Evolutionary conservation across 2,888 invertebrate species (phyloP).

Genomic region (Dione juno): DNA sequence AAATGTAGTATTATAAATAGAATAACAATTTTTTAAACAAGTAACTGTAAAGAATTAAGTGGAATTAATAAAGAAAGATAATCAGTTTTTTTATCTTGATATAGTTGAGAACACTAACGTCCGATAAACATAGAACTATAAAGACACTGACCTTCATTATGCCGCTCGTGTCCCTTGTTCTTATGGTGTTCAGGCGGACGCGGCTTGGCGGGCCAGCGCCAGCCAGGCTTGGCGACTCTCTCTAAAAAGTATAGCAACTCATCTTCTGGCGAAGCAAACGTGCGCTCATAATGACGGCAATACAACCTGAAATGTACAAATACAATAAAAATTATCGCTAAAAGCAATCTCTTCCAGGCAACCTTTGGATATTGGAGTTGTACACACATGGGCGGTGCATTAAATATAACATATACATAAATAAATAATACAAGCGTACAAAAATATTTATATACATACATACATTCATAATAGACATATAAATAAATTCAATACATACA

Average conservation of each 20-base stretch:
- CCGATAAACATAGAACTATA: neutral
- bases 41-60: neutral
- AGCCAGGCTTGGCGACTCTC: constrained; percentile 90
- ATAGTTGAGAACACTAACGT: neutral
- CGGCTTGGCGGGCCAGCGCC: constrained; percentile 91
- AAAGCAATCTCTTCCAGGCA: no score
- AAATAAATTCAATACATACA: no score
- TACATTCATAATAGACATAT: no score
- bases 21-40: neutral
- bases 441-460: no score
- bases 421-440: no score
- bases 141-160: constrained; percentile 60
- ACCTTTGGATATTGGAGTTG: no score
- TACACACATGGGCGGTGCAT: no score
- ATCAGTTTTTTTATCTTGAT: neutral
- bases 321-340: no score
- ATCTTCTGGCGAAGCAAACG: constrained; percentile 88
- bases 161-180: constrained; percentile 74
- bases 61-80: neutral
- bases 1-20: no score
- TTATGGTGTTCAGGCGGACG: constrained; percentile 87
- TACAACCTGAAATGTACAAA: constrained; percentile 84
- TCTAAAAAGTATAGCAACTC: constrained; percentile 91
- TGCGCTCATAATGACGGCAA: constrained; percentile 87
- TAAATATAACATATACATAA: no score